Conservation (phyloP, 2,888 invertebrate species). For the Syritta pipiens region DNA sequence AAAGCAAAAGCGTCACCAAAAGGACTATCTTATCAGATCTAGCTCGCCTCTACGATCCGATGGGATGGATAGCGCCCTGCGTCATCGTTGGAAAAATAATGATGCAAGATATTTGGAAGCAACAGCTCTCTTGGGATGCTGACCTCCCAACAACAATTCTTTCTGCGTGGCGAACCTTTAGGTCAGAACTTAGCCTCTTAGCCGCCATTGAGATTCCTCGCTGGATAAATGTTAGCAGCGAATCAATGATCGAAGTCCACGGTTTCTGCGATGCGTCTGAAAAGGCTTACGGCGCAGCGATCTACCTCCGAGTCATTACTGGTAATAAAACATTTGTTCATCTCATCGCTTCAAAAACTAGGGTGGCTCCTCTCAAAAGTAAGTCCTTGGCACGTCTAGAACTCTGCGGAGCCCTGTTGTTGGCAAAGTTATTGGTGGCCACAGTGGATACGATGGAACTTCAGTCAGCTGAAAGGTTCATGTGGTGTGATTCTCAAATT, state of each 20-base stretch:
- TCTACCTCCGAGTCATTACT: slow-evolving; percentile 2
- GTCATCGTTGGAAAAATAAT: too few relatives aligned
- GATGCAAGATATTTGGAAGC: too few relatives aligned
- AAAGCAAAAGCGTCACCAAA: too few relatives aligned
- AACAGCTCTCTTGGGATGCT: too few relatives aligned
- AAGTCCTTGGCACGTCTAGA: slow-evolving; percentile 54
- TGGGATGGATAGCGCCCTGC: too few relatives aligned
- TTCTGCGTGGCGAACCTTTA: too few relatives aligned
- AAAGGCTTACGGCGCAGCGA: background rate
- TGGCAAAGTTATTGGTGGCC: slow-evolving; percentile 23
- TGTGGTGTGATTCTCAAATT: slow-evolving; percentile 63
- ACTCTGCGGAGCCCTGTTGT: slow-evolving; percentile 47
- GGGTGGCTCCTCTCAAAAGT: slow-evolving; percentile 55
- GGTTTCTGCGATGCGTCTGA: slow-evolving; percentile 3
- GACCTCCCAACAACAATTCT: too few relatives aligned
- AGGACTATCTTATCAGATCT: too few relatives aligned
- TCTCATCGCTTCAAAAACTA: slow-evolving; percentile 43
- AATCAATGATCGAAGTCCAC: background rate
- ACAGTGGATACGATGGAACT: background rate
- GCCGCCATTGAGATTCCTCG: too few relatives aligned
- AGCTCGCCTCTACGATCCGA: too few relatives aligned
- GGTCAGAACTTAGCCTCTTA: too few relatives aligned
- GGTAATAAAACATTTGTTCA: background rate
- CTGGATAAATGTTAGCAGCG: too few relatives aligned
- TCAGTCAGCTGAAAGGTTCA: slow-evolving; percentile 1